Percentiles rank a stretch among this genome's conserved stretches.
Evolutionary conservation across 1,140 invertebrate species (phyloP).

Genomic region (Drosophila sechellia): DNA sequence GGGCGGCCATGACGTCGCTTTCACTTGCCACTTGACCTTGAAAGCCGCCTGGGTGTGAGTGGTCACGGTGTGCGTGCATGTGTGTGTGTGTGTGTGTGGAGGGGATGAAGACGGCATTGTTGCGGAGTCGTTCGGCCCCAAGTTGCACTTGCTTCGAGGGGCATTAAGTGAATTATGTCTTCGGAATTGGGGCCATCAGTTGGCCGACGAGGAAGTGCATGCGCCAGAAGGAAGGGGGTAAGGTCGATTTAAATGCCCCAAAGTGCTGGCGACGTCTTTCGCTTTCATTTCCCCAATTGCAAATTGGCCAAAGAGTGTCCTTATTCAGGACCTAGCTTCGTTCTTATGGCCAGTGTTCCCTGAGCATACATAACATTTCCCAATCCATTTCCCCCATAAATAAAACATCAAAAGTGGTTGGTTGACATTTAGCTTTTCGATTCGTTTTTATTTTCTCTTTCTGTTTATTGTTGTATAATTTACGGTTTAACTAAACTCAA

Average conservation of each 20-base stretch:
- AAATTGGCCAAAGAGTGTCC: not conserved
- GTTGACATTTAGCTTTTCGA: constrained; percentile 40
- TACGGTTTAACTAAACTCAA: constrained; percentile 64
- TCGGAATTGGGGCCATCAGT: constrained; percentile 12
- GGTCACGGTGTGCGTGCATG: not conserved
- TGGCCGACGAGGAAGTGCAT: not conserved
- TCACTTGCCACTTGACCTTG: constrained; percentile 80
- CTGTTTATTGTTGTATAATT: constrained; percentile 68
- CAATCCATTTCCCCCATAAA: constrained; percentile 1
- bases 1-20: constrained; percentile 52
- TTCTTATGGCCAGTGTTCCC: too few species aligned
- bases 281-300: not conserved
- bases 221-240: not conserved
- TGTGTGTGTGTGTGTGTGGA: not conserved
- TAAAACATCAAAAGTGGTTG: constrained; percentile 7
- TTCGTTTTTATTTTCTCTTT: constrained; percentile 52
- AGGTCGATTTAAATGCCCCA: not conserved
- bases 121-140: constrained; percentile 20
- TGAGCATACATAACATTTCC: too few species aligned
- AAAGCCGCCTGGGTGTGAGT: constrained; percentile 9
- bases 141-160: constrained; percentile 34
- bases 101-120: constrained; percentile 6
- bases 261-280: not conserved
- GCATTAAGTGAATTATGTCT: constrained; percentile 56
- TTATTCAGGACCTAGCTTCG: too few species aligned